phyloP scores from a whole-genome alignment of 2,888 invertebrate genomes.

The Tinea trinotella region DNA sequence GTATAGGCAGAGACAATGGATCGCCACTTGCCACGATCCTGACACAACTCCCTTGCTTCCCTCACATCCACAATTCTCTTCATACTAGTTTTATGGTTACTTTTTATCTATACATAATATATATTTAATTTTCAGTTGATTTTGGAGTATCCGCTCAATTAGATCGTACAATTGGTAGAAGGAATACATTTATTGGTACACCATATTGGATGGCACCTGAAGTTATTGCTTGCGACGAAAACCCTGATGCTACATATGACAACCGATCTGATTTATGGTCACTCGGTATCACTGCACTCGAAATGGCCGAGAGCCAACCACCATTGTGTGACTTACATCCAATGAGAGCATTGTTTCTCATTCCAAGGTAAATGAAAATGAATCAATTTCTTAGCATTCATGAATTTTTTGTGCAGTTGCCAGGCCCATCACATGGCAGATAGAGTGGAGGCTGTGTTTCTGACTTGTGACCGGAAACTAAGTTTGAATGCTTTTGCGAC shows the following conservation, averaged over 20 bases:
- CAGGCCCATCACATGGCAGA: too few relatives aligned
- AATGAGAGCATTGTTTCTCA: slow-evolving; percentile 98
- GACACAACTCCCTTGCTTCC: too few relatives aligned
- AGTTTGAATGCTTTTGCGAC: too few relatives aligned
- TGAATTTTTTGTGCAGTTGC: too few relatives aligned
- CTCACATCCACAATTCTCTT: too few relatives aligned
- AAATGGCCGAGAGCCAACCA: slow-evolving; percentile 99
- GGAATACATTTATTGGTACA: slow-evolving; percentile 99
- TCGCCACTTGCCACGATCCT: too few relatives aligned
- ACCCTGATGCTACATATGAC: slow-evolving; percentile 99
- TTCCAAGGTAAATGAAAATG: slow-evolving; percentile 86
- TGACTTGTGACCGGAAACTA: too few relatives aligned
- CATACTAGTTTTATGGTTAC: too few relatives aligned
- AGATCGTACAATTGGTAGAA: slow-evolving; percentile 97
- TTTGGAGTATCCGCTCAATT: slow-evolving; percentile 99
- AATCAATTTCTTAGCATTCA: too few relatives aligned
- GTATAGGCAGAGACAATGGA: too few relatives aligned
- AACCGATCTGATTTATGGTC: slow-evolving; percentile 95
- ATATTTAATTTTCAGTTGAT: slow-evolving; percentile 80
- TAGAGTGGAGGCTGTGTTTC: too few relatives aligned
- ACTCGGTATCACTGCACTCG: slow-evolving; percentile 96
- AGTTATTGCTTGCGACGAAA: slow-evolving; percentile 99
- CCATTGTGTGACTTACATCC: slow-evolving; percentile 99
- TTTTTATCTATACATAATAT: too few relatives aligned
- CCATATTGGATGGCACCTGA: slow-evolving; percentile 99